Percentiles rank a stretch among this genome's conserved stretches.
These are phyloP conservation scores for Brachionus sp. DNA, from an alignment of 1,140 invertebrate genomes.

Conservation along the genomic window DNA sequence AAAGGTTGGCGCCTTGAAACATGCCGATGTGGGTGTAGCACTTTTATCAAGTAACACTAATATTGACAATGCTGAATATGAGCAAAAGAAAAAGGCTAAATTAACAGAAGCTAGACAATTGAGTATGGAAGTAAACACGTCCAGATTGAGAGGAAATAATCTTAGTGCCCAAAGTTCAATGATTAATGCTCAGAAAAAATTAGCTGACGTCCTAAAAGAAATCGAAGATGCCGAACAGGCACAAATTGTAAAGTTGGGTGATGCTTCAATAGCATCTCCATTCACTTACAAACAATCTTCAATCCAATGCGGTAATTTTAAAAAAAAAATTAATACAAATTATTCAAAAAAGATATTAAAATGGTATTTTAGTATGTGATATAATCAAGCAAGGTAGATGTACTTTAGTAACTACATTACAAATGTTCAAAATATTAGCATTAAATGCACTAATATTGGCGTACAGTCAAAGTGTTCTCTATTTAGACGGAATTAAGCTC, in stretches of 20 bases:
- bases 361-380: slow-evolving; percentile 71
- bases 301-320: slow-evolving; percentile 79
- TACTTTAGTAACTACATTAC: slow-evolving; percentile 94
- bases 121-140: neutral
- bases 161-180: neutral
- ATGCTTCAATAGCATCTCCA: slow-evolving; percentile 97
- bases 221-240: slow-evolving; percentile 83
- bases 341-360: neutral
- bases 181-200: slow-evolving; percentile 40
- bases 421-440: slow-evolving; percentile 99
- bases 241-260: slow-evolving; percentile 86
- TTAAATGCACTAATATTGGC: slow-evolving; percentile 95
- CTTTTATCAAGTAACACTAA: slow-evolving; percentile 81
- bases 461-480: slow-evolving; percentile 96
- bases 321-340: slow-evolving; percentile 52
- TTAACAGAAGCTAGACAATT: slow-evolving; percentile 61
- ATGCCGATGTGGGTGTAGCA: slow-evolving; percentile 92
- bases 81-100: slow-evolving; percentile 67
- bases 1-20: slow-evolving; percentile 83
- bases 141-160: slow-evolving; percentile 12
- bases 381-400: slow-evolving; percentile 98
- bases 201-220: slow-evolving; percentile 13
- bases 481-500: slow-evolving; percentile 95
- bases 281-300: slow-evolving; percentile 97
- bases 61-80: slow-evolving; percentile 53